Percentiles rank a stretch among this genome's conserved stretches.
Conservation (phyloP, 2,797 vertebrate genomes). For the Vireo griseus region DNA sequence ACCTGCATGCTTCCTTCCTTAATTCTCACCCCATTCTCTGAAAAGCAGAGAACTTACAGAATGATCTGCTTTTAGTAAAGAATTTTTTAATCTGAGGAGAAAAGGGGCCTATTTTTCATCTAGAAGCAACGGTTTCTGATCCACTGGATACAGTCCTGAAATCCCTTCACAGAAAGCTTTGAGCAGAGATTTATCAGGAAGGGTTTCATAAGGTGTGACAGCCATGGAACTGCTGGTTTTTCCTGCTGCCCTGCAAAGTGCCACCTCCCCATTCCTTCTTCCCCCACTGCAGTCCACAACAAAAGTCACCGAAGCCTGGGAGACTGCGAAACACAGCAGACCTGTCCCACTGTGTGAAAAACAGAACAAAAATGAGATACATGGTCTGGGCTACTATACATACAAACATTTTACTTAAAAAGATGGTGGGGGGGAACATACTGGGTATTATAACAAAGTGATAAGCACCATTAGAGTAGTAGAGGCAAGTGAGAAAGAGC, state of each 20-base stretch:
- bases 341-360: not conserved
- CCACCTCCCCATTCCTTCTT: not conserved
- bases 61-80: not conserved
- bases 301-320: not conserved
- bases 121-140: not conserved
- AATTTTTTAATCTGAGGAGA: not conserved
- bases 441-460: not conserved
- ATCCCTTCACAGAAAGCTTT: not conserved
- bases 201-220: not conserved
- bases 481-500: not conserved
- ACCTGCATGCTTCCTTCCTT: not conserved
- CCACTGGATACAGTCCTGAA: not conserved
- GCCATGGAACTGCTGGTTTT: not conserved
- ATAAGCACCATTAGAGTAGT: not conserved
- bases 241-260: not conserved
- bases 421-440: rapidly evolving
- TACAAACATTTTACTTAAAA: not conserved
- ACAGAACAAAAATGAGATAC: not conserved
- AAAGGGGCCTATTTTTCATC: not conserved
- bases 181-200: not conserved
- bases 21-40: not conserved
- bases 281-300: not conserved
- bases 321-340: not conserved
- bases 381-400: not conserved
- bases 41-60: not conserved